Base-by-base conservation (phyloP, 2,797 vertebrate genomes). In the Pelodytes ibericus region DNA sequence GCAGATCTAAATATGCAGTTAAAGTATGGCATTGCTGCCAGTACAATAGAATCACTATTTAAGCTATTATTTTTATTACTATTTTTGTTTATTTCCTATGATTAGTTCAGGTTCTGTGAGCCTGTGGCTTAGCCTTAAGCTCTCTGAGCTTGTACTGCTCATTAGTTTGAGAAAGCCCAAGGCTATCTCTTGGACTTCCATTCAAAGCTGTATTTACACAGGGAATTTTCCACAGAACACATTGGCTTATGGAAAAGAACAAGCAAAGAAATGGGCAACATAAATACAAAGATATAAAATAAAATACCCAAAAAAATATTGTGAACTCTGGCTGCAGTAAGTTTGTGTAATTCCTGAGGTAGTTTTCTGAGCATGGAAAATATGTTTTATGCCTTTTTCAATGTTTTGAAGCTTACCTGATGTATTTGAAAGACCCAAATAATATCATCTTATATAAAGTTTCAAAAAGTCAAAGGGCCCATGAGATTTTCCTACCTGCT, bases 151-250 rank as follows among this genome's bases (percentile, higher is more conserved):
- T 72, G 61, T 49, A 51, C 26, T 60, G 18, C 75, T 77, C 60
- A 77, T 77, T 77, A 77, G 68, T 59, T 49, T 13, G 20, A 70
- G 68, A 77, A 70, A 71, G 75, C 68, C 75, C 61, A 78, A 72
- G 68, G 69, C 69, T 67, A 72, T 71, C 24, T 64, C 69, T 72
- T 41, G 22, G 70, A 65, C 75, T 67, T 65, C 20, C 39, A 78
- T 51, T 57, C 30, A 78, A 72, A 72, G 51, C 27, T 49, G 20
- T 9, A 66, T 22, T 66, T 77, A 72, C 36, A 77, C 53, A 66
- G 25, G 62, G 61, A 72, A 61, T 39, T 25, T 47, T 49, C 30
- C 30, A 51, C 13, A 65, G n/a, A 31, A 47, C 31, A 47, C 49
- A 60, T 27, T 39, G 33, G 61, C 31, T n/a, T n/a, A n/a, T n/a